Percentiles rank a stretch among this genome's conserved stretches.
phyloP scores from a whole-genome alignment of 2,113 vertebrate species.

The Merops nubicus region DNA sequence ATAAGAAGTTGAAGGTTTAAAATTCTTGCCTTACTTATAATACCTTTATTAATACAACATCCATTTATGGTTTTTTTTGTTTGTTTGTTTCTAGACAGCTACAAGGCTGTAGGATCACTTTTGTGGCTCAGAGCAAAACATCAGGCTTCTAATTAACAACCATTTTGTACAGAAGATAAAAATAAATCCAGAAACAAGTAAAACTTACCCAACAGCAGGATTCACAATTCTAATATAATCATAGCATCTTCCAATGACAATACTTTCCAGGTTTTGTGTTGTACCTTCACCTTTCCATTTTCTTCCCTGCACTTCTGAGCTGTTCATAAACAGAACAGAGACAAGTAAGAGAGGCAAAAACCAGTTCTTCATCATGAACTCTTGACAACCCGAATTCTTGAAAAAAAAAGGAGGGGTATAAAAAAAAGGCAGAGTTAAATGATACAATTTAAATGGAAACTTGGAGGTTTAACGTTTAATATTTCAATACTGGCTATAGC shows the following conservation, averaged over 20 bases:
- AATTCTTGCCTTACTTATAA: neutral
- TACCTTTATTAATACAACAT: neutral
- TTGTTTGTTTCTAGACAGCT: neutral
- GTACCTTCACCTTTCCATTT: slow-evolving; percentile 74
- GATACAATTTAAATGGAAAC: neutral
- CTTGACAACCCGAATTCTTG: neutral
- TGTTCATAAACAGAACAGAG: slow-evolving; percentile 3
- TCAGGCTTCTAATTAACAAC: neutral
- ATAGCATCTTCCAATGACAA: slow-evolving; percentile 77
- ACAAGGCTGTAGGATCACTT: neutral
- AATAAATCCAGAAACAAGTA: neutral
- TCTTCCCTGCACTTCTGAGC: neutral
- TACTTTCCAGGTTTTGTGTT: slow-evolving; percentile 59
- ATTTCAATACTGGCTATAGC: neutral
- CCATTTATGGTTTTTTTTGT: neutral
- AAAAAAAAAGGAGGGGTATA: neutral
- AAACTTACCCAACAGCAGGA: slow-evolving; percentile 72
- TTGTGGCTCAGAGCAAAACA: neutral
- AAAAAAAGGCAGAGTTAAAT: neutral
- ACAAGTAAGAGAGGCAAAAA: neutral
- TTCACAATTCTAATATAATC: slow-evolving; percentile 64
- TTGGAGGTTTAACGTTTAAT: neutral
- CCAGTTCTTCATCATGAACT: neutral
- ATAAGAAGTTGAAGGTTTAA: neutral
- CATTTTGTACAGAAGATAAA: neutral